phyloP scores from a whole-genome alignment of 2,888 invertebrate species.

The Fissipunctia ypsillon region DNA sequence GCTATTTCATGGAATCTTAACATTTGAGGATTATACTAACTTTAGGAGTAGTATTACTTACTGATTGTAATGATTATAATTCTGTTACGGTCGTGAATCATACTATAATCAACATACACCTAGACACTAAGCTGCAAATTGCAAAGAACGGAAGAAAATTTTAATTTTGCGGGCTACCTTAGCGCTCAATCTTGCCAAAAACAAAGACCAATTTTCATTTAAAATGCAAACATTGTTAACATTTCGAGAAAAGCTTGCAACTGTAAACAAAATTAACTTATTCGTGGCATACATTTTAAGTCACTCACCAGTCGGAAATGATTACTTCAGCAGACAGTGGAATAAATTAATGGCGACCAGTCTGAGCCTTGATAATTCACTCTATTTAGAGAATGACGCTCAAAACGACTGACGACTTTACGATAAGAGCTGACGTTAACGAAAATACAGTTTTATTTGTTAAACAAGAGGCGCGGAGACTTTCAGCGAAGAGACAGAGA shows the following conservation, averaged over 20 bases:
- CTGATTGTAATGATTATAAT: no score
- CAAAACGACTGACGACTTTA: constrained; percentile 14
- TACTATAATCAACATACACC: no score
- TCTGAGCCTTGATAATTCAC: constrained; percentile 21
- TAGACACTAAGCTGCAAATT: no score
- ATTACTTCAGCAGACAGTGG: constrained; percentile 30
- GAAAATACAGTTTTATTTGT: constrained; percentile 44
- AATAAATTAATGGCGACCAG: constrained; percentile 42
- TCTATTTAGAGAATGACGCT: constrained; percentile 8
- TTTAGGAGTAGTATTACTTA: no score
- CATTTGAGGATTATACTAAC: no score
- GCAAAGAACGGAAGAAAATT: no score
- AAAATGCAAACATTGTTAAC: background rate
- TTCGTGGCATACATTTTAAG: background rate
- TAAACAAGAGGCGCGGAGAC: constrained; percentile 27
- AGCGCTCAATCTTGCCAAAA: background rate
- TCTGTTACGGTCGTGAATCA: no score
- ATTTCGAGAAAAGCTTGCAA: constrained; percentile 6
- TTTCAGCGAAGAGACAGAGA: no score
- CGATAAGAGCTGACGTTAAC: constrained; percentile 15
- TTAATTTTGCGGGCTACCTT: no score
- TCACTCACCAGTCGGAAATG: constrained; percentile 26
- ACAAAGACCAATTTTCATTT: background rate
- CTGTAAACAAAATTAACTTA: constrained; percentile 21
- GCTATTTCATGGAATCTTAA: no score